A percentile compares a stretch with the other conserved stretches of the same genome.
Evolutionary conservation across 2,113 vertebrate genomes (phyloP).

Genomic region (Cepphus grylle): DNA sequence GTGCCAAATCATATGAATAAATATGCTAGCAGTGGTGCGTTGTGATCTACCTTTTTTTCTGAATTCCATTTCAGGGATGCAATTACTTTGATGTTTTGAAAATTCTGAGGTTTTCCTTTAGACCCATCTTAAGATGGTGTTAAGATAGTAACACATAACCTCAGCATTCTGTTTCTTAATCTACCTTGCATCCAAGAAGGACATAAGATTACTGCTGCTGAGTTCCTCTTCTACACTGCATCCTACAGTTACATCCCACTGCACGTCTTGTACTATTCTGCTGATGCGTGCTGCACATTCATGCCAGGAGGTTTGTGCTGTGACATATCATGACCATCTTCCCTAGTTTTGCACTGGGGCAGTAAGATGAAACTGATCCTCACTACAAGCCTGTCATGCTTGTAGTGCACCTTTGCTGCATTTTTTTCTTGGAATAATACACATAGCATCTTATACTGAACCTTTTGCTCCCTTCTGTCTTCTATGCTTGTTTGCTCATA

Average conservation of each 20-base stretch:
- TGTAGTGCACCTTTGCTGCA: background rate
- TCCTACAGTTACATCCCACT: too few relatives aligned
- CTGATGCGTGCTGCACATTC: background rate
- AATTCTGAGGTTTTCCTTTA: background rate
- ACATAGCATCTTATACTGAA: background rate
- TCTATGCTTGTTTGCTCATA: background rate
- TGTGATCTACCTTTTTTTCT: background rate
- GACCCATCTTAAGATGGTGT: background rate
- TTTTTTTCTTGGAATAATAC: background rate
- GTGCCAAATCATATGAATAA: background rate
- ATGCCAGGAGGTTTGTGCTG: background rate
- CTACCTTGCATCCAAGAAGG: background rate
- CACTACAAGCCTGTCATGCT: background rate
- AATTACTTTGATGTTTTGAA: background rate
- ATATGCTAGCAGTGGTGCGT: background rate
- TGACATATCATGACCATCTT: background rate
- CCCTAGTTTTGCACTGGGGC: background rate
- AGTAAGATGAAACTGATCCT: background rate
- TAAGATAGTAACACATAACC: background rate
- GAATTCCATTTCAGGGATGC: background rate
- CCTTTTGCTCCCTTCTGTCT: background rate
- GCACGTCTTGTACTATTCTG: background rate
- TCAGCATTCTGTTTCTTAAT: background rate
- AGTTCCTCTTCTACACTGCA: background rate
- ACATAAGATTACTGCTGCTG: background rate